Base-by-base conservation (phyloP, 1,140 invertebrate species). In the Delia radicum region DNA sequence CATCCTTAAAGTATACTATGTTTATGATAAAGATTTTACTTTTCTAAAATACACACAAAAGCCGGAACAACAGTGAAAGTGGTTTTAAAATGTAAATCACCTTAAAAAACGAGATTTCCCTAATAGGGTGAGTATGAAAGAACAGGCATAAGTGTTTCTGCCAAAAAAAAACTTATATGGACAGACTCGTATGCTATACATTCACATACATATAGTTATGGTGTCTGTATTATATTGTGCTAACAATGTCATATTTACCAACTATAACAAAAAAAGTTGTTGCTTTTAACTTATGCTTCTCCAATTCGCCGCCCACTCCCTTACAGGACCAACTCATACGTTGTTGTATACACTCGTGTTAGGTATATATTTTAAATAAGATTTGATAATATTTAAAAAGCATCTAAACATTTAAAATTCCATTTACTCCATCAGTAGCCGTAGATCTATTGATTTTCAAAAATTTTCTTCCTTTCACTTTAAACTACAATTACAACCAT, bases 51-150 rank as follows among this genome's bases (percentile, higher is more conserved):
- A n/a, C n/a, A n/a, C 12, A 42, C 37, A 42, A 13, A 10, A 15
- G 12, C 12, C 37, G 37, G 37, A 13, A 42, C 3, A 42, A 42
- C 12, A 67, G 3, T 18, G 28, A 31, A 31, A 67, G 15, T 15
- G 15, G 29, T 67, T 67, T 67, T 31, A 67, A 67, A 67, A 67
- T 67, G 63, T 67, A 67, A 67, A 67, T 67, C 63, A 67, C 63
- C 63, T 67, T 67, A 33, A n/a, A 63, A 67, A 65, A 67, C n/a
- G 10, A 63, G 5, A 27, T 62, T 62, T 13, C 12, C 6, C 24
- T 10, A 42, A 37, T 3, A 42, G 31, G 31, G 31, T 4, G 4
- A 33, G 31, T 10, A 33, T 33, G 31, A 5, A 33, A 33, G 31
- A 33, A 33, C 4, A 33, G 10, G 4, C 31, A 33, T 5, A 4